Percentiles rank a stretch among this genome's conserved stretches.
Conservation (phyloP, 2,888 invertebrate genomes). For the Lumbricus terrestris region DNA sequence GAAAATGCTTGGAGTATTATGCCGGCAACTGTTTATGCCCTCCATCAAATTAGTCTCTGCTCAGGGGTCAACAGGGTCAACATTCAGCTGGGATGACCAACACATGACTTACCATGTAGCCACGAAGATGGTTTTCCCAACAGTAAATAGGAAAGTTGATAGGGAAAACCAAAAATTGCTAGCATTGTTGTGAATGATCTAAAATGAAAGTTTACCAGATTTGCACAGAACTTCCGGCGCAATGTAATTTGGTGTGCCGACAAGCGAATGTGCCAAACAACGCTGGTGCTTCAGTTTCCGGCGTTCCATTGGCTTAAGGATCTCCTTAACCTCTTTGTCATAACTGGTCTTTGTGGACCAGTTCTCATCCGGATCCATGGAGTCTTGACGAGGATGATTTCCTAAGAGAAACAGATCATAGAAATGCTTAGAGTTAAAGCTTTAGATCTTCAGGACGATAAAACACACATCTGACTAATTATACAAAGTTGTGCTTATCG, state of each 20-base stretch:
- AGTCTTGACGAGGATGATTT: conserved; percentile 28
- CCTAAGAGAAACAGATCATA: conserved; percentile 21
- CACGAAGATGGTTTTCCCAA: background rate
- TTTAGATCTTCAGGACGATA: background rate
- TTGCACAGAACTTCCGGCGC: conserved; percentile 79
- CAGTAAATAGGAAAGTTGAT: background rate
- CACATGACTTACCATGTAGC: background rate
- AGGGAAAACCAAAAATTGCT: background rate
- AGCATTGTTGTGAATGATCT: background rate
- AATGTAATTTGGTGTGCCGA: conserved; percentile 98
- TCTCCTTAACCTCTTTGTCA: conserved; percentile 9
- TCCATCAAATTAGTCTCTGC: background rate
- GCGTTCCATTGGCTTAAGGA: background rate
- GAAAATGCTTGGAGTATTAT: no score
- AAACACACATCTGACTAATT: background rate
- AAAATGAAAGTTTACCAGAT: background rate
- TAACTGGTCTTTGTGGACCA: background rate
- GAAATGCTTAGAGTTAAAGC: background rate
- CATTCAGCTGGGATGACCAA: background rate
- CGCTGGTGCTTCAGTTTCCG: conserved; percentile 78
- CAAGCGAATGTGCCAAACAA: conserved; percentile 93
- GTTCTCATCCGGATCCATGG: conserved; percentile 69
- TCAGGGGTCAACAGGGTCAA: background rate
- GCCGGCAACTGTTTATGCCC: no score
- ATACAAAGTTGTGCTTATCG: no score